Percentiles rank a stretch among this genome's conserved stretches.
Conservation (phyloP, 2,888 invertebrate genomes). For the Eucera pruinosa region DNA sequence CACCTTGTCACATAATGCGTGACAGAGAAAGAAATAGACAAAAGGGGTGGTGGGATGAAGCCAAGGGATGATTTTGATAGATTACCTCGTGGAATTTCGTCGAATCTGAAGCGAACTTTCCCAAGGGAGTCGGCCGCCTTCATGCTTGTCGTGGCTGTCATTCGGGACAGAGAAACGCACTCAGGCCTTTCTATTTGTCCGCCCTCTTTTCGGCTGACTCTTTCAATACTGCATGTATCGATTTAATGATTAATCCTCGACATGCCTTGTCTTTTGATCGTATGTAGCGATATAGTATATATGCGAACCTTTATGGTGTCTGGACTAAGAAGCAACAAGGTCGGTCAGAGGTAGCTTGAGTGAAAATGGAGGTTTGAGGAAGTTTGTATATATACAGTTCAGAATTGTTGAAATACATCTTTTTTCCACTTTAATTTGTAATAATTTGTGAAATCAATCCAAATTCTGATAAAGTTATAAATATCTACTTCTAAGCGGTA, state of each 20-base stretch:
- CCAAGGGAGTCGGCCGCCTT: constrained; percentile 56
- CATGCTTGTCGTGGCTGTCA: constrained; percentile 28
- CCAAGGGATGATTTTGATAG: constrained; percentile 77
- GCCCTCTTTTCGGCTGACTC: constrained; percentile 15
- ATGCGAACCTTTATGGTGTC: background rate
- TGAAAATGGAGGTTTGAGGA: too few relatives aligned
- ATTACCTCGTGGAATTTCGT: constrained; percentile 70
- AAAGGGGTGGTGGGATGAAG: constrained; percentile 16
- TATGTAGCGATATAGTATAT: background rate
- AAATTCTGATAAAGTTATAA: too few relatives aligned
- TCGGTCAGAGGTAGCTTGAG: too few relatives aligned
- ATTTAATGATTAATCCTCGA: constrained; percentile 23
- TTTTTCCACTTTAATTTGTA: too few relatives aligned
- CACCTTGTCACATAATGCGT: constrained; percentile 50
- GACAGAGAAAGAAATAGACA: constrained; percentile 21
- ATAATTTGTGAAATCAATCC: too few relatives aligned
- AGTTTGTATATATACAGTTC: too few relatives aligned
- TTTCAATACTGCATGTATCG: constrained; percentile 11
- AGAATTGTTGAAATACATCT: too few relatives aligned
- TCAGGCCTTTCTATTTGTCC: constrained; percentile 9
- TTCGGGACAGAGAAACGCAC: constrained; percentile 60
- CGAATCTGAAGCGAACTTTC: constrained; percentile 54
- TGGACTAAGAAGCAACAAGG: too few relatives aligned
- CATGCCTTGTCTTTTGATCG: background rate
- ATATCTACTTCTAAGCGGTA: too few relatives aligned